These are phyloP conservation scores for Pantherophis vulpinus DNA, from an alignment of 2,797 vertebrate genomes.

Conservation along the genomic window DNA sequence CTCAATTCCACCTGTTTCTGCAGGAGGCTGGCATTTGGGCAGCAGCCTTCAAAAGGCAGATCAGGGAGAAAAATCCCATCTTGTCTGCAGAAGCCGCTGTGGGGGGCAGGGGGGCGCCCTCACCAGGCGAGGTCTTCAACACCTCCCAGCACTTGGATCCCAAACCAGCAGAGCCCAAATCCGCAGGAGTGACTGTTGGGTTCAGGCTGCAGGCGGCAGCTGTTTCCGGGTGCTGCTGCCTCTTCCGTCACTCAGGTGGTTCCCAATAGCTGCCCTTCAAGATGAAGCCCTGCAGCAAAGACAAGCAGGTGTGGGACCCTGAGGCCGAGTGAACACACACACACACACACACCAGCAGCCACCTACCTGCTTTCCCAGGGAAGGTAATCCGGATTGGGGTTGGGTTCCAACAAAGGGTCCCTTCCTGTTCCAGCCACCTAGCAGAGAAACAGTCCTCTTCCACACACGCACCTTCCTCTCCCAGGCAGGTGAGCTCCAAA, in stretches of 20 bases:
- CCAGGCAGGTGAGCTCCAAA: background rate
- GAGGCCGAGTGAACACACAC: background rate
- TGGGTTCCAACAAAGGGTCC: accelerated
- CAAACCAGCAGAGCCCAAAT: background rate
- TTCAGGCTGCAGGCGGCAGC: background rate
- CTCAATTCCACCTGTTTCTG: background rate
- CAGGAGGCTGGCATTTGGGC: background rate
- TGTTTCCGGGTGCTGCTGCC: background rate
- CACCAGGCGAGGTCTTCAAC: background rate
- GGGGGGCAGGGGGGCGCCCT: accelerated
- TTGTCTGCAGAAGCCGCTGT: accelerated
- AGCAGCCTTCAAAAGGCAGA: background rate
- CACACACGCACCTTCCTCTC: background rate
- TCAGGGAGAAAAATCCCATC: background rate
- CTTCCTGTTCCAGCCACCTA: background rate
- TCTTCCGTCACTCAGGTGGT: accelerated
- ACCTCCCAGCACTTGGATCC: background rate
- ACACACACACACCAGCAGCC: too few relatives aligned
- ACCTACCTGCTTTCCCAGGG: background rate
- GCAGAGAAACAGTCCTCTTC: too few relatives aligned
- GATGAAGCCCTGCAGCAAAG: background rate
- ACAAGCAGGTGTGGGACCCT: background rate
- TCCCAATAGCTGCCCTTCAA: background rate
- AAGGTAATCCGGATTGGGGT: too few relatives aligned
- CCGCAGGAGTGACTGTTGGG: background rate